Evolutionary conservation across 2,797 vertebrate species (phyloP).

Genomic region (Chaetodon trifasciatus): DNA sequence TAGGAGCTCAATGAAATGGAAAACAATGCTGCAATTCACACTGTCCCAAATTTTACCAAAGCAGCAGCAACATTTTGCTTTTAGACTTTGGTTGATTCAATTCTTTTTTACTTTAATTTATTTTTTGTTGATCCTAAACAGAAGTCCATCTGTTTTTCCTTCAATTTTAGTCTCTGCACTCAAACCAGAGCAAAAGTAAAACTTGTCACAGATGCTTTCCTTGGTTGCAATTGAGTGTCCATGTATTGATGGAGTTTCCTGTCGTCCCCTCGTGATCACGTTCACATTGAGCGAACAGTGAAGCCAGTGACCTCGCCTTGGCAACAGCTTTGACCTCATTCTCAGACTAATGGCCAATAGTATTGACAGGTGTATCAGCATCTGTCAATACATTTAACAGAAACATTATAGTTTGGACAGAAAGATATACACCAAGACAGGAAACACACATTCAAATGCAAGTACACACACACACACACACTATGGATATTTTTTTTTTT

Average conservation of each 20-base stretch:
- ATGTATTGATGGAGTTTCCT: constrained; percentile 32
- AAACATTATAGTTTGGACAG: constrained; percentile 46
- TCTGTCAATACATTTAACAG: constrained; percentile 46
- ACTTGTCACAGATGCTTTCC: neutral
- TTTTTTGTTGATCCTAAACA: neutral
- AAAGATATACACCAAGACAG: constrained; percentile 11
- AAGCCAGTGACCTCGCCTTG: constrained; percentile 56
- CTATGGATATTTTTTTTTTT: neutral
- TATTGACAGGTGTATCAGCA: constrained; percentile 65
- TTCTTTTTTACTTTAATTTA: neutral
- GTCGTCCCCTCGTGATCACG: constrained; percentile 22
- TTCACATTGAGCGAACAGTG: constrained; percentile 58
- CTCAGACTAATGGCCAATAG: constrained; percentile 48
- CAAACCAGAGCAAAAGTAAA: neutral
- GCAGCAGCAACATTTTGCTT: neutral
- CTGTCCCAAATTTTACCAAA: neutral
- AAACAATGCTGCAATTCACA: too few species aligned
- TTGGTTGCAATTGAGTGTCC: constrained; percentile 7
- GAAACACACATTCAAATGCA: constrained; percentile 33
- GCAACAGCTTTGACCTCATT: constrained; percentile 75
- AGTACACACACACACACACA: neutral
- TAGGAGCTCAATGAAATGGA: neutral
- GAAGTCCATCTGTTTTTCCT: neutral
- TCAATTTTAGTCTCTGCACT: too few species aligned
- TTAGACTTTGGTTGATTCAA: neutral